Evolutionary conservation across 2,888 invertebrate species (phyloP).

Genomic region (Aphrophora alni): DNA sequence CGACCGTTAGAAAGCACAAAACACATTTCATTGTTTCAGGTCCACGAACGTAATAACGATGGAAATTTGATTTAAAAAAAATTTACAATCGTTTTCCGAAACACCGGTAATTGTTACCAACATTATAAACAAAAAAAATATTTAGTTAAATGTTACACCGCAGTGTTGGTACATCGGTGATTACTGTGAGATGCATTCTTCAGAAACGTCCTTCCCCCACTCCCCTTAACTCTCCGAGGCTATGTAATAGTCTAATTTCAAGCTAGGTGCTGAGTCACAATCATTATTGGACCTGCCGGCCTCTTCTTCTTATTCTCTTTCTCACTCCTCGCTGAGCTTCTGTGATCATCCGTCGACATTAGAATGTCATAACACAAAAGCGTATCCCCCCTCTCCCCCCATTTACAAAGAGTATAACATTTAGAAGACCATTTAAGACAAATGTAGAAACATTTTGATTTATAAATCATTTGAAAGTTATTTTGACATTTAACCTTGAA

Average conservation of each 20-base stretch:
- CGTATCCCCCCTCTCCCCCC: neutral
- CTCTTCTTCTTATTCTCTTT: neutral
- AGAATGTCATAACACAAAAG: conserved; percentile 2
- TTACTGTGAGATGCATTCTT: neutral
- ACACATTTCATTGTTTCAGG: no score
- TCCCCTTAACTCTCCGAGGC: neutral
- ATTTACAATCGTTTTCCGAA: no score
- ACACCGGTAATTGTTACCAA: neutral
- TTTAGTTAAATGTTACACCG: neutral
- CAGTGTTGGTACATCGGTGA: neutral
- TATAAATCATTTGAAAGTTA: no score
- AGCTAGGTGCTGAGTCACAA: conserved; percentile 26
- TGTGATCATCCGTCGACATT: neutral
- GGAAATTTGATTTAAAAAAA: no score
- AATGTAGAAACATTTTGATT: no score
- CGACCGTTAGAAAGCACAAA: no score
- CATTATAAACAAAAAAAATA: neutral
- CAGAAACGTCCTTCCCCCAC: neutral
- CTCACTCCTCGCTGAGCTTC: neutral
- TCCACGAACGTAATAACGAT: no score
- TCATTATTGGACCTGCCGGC: conserved; percentile 25
- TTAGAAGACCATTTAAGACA: no score
- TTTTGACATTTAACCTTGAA: no score
- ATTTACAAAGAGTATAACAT: no score
- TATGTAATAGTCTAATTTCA: conserved; percentile 34